Base-by-base conservation (phyloP, 2,797 vertebrate genomes). In the Gorsachius magnificus region DNA sequence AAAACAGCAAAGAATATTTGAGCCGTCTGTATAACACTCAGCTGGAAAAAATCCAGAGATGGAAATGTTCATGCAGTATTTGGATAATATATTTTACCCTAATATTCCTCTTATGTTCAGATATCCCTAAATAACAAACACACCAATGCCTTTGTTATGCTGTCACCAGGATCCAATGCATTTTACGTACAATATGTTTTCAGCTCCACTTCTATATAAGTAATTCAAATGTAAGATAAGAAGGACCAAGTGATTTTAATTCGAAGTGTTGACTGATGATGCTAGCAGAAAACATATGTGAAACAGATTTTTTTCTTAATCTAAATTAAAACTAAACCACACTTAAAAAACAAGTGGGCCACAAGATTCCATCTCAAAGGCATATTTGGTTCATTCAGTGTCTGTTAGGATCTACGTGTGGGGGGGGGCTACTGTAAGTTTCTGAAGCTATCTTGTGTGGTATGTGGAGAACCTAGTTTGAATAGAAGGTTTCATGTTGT, bases 361-460 rank as follows among this genome's bases (percentile, higher is more conserved):
- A 20, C n/a, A 81, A 81, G 13, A 50, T 16, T 58, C 28, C 6
- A 1, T 35, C 33, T 71, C 53, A 78, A 64, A 83, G 65, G 12
- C 26, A n/a, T 13, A 5, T 71, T 90, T 69, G 17, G 12, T 77
- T 93, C 48, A 45, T 60, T 84, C 22, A 16, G 19, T 68, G 22
- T 60, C 60, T 5, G 3, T 43, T 85, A 51, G 38, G 6, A 74
- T 65, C 38, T 41, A 6, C 0, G 0, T 35, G 12, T 11, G 7
- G 9, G 38, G 7, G 9, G 38, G 20, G 17, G 12, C 43, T 89
- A 29, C 33, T 83, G 2, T 16, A 70, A 38, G 74, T 33, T 58
- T 86, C 51, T 77, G 6, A 43, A 74, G 63, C 35, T 3, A 25
- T 57, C 11, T 74, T 36, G 2, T 25, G 6, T 77, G 9, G 4